Conservation (phyloP, 2,888 invertebrate genomes). For the Polydesmus complanatus region DNA sequence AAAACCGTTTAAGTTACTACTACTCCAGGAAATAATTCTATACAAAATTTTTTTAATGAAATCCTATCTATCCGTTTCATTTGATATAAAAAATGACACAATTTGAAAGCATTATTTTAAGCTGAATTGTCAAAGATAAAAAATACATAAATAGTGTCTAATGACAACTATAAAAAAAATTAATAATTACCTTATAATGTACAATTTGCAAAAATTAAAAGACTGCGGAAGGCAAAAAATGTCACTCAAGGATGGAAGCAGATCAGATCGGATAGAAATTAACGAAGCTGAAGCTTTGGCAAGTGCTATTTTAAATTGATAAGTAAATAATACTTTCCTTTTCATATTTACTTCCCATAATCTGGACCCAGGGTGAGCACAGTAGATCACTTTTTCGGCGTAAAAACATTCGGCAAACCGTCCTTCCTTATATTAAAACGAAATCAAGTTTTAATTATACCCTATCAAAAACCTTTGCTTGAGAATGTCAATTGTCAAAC, state of each 20-base stretch:
- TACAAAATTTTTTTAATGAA: background rate
- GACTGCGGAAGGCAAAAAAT: constrained; percentile 3
- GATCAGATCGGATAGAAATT: constrained; percentile 4
- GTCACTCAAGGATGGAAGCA: background rate
- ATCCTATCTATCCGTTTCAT: background rate
- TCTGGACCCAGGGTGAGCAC: constrained; percentile 15
- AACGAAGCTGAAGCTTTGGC: constrained; percentile 5
- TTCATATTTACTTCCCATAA: constrained; percentile 17
- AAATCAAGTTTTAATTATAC: background rate
- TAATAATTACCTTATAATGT: constrained; percentile 8
- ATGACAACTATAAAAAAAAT: too few species aligned
- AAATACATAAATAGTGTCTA: too few species aligned
- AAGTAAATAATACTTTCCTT: constrained; percentile 16
- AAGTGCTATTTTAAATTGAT: constrained; percentile 17
- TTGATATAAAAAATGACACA: too few species aligned
- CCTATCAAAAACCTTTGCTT: too few species aligned
- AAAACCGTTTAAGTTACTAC: background rate
- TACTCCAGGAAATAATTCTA: constrained; percentile 6
- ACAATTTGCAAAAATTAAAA: constrained; percentile 2
- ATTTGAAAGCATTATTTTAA: too few species aligned
- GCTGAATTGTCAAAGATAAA: too few species aligned
- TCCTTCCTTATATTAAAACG: constrained; percentile 3
- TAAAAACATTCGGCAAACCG: constrained; percentile 12
- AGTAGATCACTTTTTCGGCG: constrained; percentile 13
- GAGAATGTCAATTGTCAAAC: too few species aligned